These are phyloP conservation scores for Cynodonichthys magdalenae DNA, from an alignment of 2,797 vertebrate species.

Conservation along the genomic window DNA sequence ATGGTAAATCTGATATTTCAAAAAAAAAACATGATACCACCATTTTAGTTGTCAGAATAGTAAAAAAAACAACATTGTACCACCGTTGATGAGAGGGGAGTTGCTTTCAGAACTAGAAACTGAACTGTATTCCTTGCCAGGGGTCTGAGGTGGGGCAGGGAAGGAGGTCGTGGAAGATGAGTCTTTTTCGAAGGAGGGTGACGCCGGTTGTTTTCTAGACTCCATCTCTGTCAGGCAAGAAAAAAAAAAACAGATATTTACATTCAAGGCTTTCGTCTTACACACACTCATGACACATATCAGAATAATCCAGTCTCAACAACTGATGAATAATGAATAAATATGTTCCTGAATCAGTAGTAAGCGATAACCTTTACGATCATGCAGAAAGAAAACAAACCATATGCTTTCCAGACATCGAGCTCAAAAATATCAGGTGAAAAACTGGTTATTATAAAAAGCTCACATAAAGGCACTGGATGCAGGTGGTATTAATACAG, in stretches of 20 bases:
- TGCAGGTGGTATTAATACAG: constrained; percentile 18
- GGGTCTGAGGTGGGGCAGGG: constrained; percentile 76
- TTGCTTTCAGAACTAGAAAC: constrained; percentile 74
- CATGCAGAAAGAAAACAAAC: constrained; percentile 38
- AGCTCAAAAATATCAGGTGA: constrained; percentile 7
- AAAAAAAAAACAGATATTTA: neutral
- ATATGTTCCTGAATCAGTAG: too few relatives aligned
- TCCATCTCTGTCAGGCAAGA: constrained; percentile 89
- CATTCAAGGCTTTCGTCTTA: constrained; percentile 7
- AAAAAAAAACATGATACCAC: too few relatives aligned
- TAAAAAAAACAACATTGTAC: constrained; percentile 58
- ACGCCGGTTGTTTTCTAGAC: constrained; percentile 87
- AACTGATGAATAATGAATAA: neutral
- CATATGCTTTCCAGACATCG: constrained; percentile 32
- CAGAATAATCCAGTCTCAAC: neutral
- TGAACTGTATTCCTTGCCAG: constrained; percentile 81
- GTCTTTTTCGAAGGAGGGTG: constrained; percentile 76
- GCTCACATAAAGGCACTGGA: constrained; percentile 1
- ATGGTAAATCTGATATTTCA: too few relatives aligned
- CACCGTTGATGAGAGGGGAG: constrained; percentile 82
- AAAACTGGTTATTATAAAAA: constrained; percentile 15
- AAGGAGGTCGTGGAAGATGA: constrained; percentile 77
- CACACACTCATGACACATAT: neutral
- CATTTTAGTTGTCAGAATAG: neutral
- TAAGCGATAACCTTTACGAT: too few relatives aligned